A percentile compares a stretch with the other conserved stretches of the same genome.
Conservation (phyloP, 1,140 invertebrate genomes). For the Chironomus striatipennis region DNA sequence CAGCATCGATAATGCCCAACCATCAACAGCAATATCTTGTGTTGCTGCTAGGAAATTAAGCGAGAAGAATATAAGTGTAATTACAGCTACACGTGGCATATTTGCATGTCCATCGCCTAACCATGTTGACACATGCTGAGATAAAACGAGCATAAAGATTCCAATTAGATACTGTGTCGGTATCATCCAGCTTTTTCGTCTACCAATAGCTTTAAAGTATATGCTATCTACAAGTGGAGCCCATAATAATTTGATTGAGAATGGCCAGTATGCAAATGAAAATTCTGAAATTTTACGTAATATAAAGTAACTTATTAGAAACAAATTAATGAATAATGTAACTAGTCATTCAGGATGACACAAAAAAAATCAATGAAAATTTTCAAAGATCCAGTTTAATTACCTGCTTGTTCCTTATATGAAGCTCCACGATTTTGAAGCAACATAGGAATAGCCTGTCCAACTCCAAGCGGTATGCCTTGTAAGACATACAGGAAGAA, state of each 20-base stretch:
- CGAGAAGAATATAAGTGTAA: constrained; percentile 78
- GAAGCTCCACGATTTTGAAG: constrained; percentile 19
- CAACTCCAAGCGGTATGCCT: constrained; percentile 92
- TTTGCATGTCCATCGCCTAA: constrained; percentile 48
- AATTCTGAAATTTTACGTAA: background rate
- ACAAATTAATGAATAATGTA: too few relatives aligned
- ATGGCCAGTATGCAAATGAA: background rate
- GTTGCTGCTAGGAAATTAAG: constrained; percentile 93
- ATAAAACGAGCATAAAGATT: constrained; percentile 72
- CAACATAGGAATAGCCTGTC: constrained; percentile 83
- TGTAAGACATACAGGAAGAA: constrained; percentile 90
- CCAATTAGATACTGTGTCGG: constrained; percentile 74
- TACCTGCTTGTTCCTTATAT: constrained; percentile 23
- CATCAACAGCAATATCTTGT: constrained; percentile 97
- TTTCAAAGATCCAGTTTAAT: background rate
- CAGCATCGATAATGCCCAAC: constrained; percentile 96
- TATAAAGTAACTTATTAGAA: background rate
- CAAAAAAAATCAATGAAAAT: too few relatives aligned
- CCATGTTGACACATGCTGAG: constrained; percentile 59
- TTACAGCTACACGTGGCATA: constrained; percentile 60
- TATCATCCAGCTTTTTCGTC: constrained; percentile 92
- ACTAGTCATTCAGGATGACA: background rate
- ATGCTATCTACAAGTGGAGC: constrained; percentile 90
- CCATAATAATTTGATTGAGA: constrained; percentile 73
- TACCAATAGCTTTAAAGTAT: constrained; percentile 70